phyloP scores from a whole-genome alignment of 92 coral and sea anemone genomes.

The Porites evermanni region DNA sequence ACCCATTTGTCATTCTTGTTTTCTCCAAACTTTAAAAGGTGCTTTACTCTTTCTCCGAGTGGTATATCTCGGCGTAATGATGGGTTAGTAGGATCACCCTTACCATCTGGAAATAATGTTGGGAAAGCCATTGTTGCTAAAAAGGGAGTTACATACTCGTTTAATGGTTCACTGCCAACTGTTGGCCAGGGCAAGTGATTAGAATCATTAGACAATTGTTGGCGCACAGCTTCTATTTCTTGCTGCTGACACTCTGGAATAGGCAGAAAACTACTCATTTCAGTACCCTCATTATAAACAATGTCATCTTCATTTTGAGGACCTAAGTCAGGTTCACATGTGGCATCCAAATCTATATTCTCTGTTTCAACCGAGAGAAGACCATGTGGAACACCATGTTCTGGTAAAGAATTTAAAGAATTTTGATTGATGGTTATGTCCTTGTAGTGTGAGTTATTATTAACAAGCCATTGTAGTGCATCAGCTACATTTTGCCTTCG shows the following conservation, averaged over 20 bases:
- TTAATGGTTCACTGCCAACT: conserved; percentile 35
- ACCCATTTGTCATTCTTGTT: conserved; percentile 46
- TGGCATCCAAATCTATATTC: conserved; percentile 22
- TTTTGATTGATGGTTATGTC: conserved; percentile 47
- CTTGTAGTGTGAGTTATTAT: conserved; percentile 18
- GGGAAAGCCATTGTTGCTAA: too few relatives aligned
- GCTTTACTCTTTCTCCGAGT: conserved; percentile 38
- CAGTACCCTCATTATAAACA: conserved; percentile 47
- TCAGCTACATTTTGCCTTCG: too few relatives aligned
- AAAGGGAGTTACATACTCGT: conserved; percentile 69
- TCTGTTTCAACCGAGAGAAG: conserved; percentile 61
- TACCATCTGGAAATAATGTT: too few relatives aligned
- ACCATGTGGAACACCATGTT: conserved; percentile 66
- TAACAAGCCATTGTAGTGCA: too few relatives aligned
- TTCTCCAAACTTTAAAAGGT: conserved; percentile 67
- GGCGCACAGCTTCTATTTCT: conserved; percentile 61
- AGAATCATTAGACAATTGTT: conserved; percentile 36
- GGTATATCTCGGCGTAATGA: too few relatives aligned
- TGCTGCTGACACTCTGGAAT: conserved; percentile 45
- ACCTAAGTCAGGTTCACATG: conserved; percentile 42
- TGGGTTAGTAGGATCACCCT: too few relatives aligned
- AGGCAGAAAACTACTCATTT: conserved; percentile 66
- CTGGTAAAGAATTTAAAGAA: conserved; percentile 68
- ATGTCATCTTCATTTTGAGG: conserved; percentile 52
- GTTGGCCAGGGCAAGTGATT: conserved; percentile 59